phyloP scores from a whole-genome alignment of 2,797 vertebrate species.

The Lates japonicus region DNA sequence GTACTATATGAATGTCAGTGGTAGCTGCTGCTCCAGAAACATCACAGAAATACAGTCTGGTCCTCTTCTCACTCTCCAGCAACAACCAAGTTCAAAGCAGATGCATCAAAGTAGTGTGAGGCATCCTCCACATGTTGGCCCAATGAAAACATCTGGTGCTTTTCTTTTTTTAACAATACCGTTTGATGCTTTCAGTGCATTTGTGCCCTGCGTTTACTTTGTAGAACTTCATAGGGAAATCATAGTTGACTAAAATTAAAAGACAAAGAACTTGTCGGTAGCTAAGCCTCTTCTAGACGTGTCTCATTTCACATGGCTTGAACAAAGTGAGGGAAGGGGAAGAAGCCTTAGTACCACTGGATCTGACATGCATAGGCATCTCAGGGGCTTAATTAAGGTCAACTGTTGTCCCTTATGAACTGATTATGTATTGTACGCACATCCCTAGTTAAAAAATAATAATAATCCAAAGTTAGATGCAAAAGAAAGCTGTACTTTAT shows the following conservation, averaged over 20 bases:
- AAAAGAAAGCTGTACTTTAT: slow-evolving; percentile 32
- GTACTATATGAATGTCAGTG: slow-evolving; percentile 16
- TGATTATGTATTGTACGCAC: slow-evolving; percentile 1
- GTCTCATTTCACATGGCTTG: slow-evolving; percentile 11
- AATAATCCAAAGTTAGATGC: slow-evolving; percentile 14
- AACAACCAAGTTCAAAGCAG: slow-evolving; percentile 61
- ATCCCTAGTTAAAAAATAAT: slow-evolving; percentile 6
- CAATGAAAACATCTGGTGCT: slow-evolving; percentile 22
- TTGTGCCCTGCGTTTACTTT: slow-evolving; percentile 42
- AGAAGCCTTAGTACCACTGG: slow-evolving; percentile 13
- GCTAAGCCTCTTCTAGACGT: slow-evolving; percentile 13
- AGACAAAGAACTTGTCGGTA: slow-evolving; percentile 4
- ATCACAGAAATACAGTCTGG: slow-evolving; percentile 27
- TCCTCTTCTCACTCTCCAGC: slow-evolving; percentile 44
- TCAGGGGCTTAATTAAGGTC: slow-evolving; percentile 10
- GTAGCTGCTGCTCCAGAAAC: slow-evolving; percentile 47
- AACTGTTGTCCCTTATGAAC: slow-evolving; percentile 17
- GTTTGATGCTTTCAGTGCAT: slow-evolving; percentile 46
- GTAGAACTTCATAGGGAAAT: slow-evolving; percentile 26
- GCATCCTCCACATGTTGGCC: slow-evolving; percentile 43
- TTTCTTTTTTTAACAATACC: neutral
- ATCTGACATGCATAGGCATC: slow-evolving; percentile 19
- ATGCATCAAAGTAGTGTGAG: slow-evolving; percentile 45
- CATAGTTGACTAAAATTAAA: slow-evolving; percentile 29
- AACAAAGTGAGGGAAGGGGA: slow-evolving; percentile 23